Percentiles rank a stretch among this genome's conserved stretches.
phyloP scores from a whole-genome alignment of 1,140 invertebrate genomes.

The Drosophila ficusphila region DNA sequence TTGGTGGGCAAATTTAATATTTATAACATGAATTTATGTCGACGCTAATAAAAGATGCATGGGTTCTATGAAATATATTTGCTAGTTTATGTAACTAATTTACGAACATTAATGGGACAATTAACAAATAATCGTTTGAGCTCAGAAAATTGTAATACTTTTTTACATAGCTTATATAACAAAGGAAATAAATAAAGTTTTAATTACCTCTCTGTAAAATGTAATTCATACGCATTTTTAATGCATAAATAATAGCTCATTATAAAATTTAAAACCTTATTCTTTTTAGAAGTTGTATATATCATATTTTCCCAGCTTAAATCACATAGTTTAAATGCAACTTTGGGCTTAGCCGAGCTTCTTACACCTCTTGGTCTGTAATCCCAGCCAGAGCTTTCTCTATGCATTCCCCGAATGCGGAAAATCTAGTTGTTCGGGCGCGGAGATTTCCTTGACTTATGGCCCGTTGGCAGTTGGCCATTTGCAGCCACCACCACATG shows the following conservation, averaged over 20 bases:
- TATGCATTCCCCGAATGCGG: slow-evolving; percentile 23
- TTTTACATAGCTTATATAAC: too few relatives aligned
- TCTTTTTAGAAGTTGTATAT: too few relatives aligned
- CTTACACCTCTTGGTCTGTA: slow-evolving; percentile 12
- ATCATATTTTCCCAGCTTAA: neutral
- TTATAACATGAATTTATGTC: neutral
- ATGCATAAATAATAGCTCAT: too few relatives aligned
- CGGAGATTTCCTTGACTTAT: slow-evolving; percentile 57
- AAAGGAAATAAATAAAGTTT: too few relatives aligned
- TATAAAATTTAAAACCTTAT: too few relatives aligned
- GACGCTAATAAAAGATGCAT: neutral
- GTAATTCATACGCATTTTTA: too few relatives aligned
- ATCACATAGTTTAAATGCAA: slow-evolving; percentile 15
- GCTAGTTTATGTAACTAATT: neutral
- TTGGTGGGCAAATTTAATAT: neutral
- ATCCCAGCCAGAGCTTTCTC: slow-evolving; percentile 13
- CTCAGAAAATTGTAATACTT: too few relatives aligned
- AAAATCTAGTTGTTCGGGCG: slow-evolving; percentile 40
- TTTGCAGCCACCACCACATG: slow-evolving; percentile 15
- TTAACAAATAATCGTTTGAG: too few relatives aligned
- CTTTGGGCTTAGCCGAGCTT: slow-evolving; percentile 14
- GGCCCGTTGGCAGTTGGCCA: slow-evolving; percentile 21
- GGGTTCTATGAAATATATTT: neutral
- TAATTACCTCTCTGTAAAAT: too few relatives aligned
- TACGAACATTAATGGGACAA: neutral